Percentiles rank a stretch among this genome's conserved stretches.
Evolutionary conservation across 2,797 vertebrate species (phyloP).

Genomic region (Acrossocheilus fasciatus): DNA sequence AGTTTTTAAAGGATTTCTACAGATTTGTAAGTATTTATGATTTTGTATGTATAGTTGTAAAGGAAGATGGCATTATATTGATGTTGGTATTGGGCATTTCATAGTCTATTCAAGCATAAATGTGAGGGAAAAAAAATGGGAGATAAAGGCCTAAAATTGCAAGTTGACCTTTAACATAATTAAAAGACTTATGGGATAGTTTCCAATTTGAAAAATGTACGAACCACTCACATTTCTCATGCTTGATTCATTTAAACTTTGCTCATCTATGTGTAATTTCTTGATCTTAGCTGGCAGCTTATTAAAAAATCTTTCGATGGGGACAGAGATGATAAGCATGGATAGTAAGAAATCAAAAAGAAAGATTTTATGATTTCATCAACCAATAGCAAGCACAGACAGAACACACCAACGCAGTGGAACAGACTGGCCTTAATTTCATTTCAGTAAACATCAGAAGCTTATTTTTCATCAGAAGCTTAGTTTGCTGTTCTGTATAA

Average conservation of each 20-base stretch:
- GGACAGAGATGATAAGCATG: constrained; percentile 8
- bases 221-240: constrained; percentile 25
- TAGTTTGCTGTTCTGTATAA: neutral
- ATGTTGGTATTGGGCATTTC: neutral
- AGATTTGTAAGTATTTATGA: neutral
- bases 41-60: neutral
- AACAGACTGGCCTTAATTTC: neutral
- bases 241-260: constrained; percentile 21
- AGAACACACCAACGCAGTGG: neutral
- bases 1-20: neutral
- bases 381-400: neutral
- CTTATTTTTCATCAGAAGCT: neutral
- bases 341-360: neutral
- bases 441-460: neutral
- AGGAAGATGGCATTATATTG: neutral
- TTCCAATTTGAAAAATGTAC: constrained; percentile 38
- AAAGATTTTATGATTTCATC: neutral
- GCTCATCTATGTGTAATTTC: constrained; percentile 12
- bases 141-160: neutral
- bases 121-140: neutral
- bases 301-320: constrained; percentile 46
- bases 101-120: neutral
- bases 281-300: constrained; percentile 40
- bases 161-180: constrained; percentile 53
- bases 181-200: constrained; percentile 47